phyloP scores from a whole-genome alignment of 2,113 vertebrate genomes.

The Anhinga anhinga region DNA sequence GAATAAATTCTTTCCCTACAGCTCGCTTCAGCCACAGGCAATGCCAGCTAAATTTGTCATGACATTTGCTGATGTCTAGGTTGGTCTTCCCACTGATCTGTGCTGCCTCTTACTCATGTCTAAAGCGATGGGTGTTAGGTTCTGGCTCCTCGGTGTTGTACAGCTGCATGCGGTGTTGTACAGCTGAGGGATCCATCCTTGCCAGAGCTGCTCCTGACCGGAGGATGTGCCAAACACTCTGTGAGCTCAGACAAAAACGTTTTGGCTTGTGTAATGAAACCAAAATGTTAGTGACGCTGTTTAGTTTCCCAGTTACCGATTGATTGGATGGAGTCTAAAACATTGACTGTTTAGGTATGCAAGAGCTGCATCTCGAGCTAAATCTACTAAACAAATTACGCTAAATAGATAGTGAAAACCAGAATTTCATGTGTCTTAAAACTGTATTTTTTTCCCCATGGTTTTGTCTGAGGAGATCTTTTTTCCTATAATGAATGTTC shows the following conservation, averaged over 20 bases:
- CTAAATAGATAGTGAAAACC: background rate
- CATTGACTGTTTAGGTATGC: background rate
- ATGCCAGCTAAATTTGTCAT: background rate
- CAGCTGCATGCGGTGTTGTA: background rate
- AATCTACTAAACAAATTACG: background rate
- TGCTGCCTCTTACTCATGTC: rapidly evolving
- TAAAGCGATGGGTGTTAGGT: too few relatives aligned
- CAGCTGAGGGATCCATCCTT: background rate
- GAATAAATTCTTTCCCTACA: background rate
- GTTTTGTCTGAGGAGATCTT: background rate
- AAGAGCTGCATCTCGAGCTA: background rate
- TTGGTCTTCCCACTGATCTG: background rate
- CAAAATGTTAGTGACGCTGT: background rate
- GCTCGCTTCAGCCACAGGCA: background rate
- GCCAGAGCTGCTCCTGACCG: background rate
- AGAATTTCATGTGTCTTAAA: background rate
- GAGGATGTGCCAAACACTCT: background rate
- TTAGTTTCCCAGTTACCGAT: background rate
- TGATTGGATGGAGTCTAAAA: background rate
- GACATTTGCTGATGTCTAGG: background rate
- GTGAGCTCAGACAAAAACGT: background rate
- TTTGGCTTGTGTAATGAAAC: background rate
- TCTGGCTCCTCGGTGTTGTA: background rate
- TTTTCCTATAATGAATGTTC: background rate
- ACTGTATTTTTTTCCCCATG: background rate